Percentiles rank a stretch among this genome's conserved stretches.
These are phyloP conservation scores for Odontomachus brunneus DNA, from an alignment of 1,140 invertebrate species.

Conservation along the genomic window DNA sequence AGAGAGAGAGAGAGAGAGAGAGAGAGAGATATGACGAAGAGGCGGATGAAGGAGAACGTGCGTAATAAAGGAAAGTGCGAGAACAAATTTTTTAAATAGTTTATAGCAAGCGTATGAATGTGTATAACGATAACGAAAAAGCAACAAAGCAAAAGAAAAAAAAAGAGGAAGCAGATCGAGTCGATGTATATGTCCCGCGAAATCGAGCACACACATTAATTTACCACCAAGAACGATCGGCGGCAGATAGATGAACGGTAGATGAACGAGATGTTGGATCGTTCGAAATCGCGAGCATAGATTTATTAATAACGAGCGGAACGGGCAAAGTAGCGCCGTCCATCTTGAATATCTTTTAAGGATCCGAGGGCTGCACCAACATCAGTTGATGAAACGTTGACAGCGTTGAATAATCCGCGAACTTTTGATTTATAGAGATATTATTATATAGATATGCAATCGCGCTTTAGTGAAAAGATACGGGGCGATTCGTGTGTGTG, in stretches of 20 bases:
- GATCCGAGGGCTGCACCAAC: not conserved
- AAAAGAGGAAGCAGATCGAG: slow-evolving; percentile 64
- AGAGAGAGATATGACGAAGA: not conserved
- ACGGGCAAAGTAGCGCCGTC: not conserved
- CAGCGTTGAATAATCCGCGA: not conserved
- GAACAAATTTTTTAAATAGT: slow-evolving; percentile 74
- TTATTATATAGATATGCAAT: too few species aligned
- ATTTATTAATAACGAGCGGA: too few species aligned
- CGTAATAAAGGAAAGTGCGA: slow-evolving; percentile 29
- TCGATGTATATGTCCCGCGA: slow-evolving; percentile 81
- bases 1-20: slow-evolving; percentile 8
- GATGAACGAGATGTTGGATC: not conserved
- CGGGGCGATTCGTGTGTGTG: not conserved
- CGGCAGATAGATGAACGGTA: not conserved
- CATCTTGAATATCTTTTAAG: not conserved
- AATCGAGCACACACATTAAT: slow-evolving; percentile 79
- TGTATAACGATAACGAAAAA: slow-evolving; percentile 69
- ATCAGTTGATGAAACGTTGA: not conserved
- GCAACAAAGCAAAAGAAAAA: slow-evolving; percentile 50
- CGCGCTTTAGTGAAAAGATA: too few species aligned
- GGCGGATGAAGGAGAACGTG: not conserved
- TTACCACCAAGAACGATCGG: slow-evolving; percentile 73
- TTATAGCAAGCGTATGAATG: slow-evolving; percentile 77
- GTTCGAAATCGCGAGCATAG: not conserved
- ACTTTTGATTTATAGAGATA: slow-evolving; percentile 26